These are phyloP conservation scores for Brachypalpus laphriformis DNA, from an alignment of 2,888 invertebrate genomes.

Conservation along the genomic window DNA sequence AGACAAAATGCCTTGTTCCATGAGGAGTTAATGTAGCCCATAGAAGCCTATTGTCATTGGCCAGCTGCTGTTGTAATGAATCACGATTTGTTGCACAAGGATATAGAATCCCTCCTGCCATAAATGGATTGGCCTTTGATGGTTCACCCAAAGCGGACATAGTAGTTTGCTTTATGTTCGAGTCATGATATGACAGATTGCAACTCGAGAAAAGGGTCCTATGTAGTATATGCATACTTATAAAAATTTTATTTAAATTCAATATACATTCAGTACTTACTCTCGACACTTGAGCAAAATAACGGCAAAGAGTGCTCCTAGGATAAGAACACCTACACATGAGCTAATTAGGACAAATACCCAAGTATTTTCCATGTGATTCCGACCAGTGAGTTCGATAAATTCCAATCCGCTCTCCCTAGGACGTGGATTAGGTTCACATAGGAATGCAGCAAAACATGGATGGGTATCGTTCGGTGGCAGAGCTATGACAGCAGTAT, in stretches of 20 bases:
- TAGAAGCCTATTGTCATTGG: conserved; percentile 87
- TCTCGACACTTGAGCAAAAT: conserved; percentile 92
- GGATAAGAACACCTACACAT: conserved; percentile 90
- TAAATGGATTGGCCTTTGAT: conserved; percentile 82
- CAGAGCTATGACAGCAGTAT: conserved; percentile 80
- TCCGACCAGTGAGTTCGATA: conserved; percentile 90
- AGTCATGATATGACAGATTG: conserved; percentile 81
- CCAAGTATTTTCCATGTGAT: conserved; percentile 89
- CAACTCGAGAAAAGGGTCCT: conserved; percentile 78
- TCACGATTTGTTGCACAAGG: conserved; percentile 84
- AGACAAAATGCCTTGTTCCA: conserved; percentile 90
- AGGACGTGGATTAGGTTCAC: conserved; percentile 85
- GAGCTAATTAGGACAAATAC: conserved; percentile 90
- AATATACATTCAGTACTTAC: conserved; percentile 82
- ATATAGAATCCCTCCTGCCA: conserved; percentile 85
- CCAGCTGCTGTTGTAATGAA: conserved; percentile 82
- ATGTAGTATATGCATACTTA: not conserved
- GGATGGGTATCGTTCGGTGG: conserved; percentile 86
- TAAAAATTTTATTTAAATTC: not conserved
- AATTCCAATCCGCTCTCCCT: conserved; percentile 88
- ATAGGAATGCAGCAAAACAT: conserved; percentile 86
- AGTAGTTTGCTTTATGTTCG: conserved; percentile 84
- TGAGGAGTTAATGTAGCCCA: conserved; percentile 94
- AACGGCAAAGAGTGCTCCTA: conserved; percentile 90
- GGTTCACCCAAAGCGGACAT: conserved; percentile 85